Base-by-base conservation (phyloP, 2,888 invertebrate genomes). In the Malthinus seriepunctatus region DNA sequence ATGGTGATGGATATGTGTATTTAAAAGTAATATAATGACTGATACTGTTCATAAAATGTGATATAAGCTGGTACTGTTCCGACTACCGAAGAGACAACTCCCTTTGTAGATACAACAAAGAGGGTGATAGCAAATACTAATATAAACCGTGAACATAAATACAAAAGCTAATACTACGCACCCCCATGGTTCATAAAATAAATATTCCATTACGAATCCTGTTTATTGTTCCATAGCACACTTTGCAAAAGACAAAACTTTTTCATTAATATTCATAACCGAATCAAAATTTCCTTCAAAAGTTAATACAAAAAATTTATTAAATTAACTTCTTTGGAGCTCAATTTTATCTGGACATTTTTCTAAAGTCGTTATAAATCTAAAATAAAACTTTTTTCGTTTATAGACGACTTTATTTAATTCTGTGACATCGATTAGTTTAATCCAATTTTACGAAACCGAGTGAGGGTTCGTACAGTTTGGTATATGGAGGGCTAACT, bases 211-310 rank as follows among this genome's bases (percentile, higher is more conserved):
- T 70, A 66, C 66, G 66, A 64, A 67, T 64, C 62, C 58, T 63
- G 66, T 65, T 64, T 65, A 69, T 69, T 73, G 73, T 72, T 70
- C 69, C 65, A 67, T 46, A 64, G 55, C 56, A 44, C 51, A 61
- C 62, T 42, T 63, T 52, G 59, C 57, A 56, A 64, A 66, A 65
- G 69, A 68, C 69, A 67, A 64, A 67, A 65, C 52, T 44, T 62
- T 63, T 58, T 66, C 69, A 71, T 72, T 71, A 72, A 71, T 72
- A 72, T 71, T 71, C 71, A 71, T 71, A 71, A 71, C n/a, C 14
- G 14, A 15, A n/a, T 42, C 2, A 42, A 42, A 42, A 42, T n/a
- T n/a, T 5, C 9, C 15, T 5, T 42, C n/a, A 39, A 10, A 3
- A 39, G 12, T 39, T 15, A 7, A 1, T 11, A 15, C 23, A 23